Conservation (phyloP, 2,888 invertebrate genomes). For the Exocentrus adspersus region DNA sequence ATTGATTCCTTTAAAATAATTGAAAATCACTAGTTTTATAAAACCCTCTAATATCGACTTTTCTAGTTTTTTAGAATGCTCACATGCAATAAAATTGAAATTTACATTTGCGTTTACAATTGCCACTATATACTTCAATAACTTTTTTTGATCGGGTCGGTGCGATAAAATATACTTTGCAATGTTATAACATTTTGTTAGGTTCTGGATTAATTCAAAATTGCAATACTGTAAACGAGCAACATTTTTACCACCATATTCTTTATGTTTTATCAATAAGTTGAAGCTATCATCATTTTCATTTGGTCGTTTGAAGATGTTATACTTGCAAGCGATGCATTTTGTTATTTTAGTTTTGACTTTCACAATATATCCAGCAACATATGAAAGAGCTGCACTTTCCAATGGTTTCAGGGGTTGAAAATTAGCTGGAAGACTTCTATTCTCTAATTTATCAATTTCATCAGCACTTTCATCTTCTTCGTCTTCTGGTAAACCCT, state of each 20-base stretch:
- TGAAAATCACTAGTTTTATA: background rate
- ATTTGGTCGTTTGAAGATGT: background rate
- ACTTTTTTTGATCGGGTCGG: background rate
- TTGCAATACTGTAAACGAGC: background rate
- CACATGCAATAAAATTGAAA: background rate
- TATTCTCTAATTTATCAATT: no score
- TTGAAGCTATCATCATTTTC: background rate
- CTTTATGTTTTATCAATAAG: background rate
- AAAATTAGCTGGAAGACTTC: no score
- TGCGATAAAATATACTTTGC: background rate
- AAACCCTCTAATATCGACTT: background rate
- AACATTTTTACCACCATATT: background rate
- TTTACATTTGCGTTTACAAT: background rate
- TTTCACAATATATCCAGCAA: background rate
- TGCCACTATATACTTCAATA: background rate
- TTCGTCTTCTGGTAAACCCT: no score
- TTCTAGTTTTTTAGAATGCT: background rate
- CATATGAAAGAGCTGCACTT: no score
- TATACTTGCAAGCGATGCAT: background rate
- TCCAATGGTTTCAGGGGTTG: no score
- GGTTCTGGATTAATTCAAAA: background rate
- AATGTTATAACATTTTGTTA: background rate
- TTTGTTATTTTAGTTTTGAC: background rate
- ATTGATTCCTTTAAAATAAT: slow-evolving; percentile 1
- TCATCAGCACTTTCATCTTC: no score